phyloP scores from a whole-genome alignment of 2,113 vertebrate species.

The Pelecanus crispus region DNA sequence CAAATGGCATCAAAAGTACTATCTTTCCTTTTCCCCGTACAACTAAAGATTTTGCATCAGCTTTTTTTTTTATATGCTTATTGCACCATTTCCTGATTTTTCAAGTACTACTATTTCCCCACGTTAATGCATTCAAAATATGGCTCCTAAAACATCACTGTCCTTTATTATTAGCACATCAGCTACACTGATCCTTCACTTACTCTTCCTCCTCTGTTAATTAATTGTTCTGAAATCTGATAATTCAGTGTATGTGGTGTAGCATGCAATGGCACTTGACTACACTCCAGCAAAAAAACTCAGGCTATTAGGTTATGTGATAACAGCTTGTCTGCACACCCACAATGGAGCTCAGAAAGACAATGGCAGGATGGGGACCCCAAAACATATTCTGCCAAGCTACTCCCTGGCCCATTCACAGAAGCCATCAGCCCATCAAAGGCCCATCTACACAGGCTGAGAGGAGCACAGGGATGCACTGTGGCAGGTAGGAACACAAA shows the following conservation, averaged over 20 bases:
- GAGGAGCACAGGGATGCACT: not conserved
- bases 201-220: not conserved
- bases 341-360: not conserved
- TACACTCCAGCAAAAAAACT: not conserved
- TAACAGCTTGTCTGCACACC: not conserved
- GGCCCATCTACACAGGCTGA: not conserved
- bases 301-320: not conserved
- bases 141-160: not conserved
- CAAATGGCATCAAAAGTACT: not conserved
- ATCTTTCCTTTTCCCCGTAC: not conserved
- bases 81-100: not conserved
- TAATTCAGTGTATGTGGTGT: not conserved
- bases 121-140: not conserved
- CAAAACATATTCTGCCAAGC: not conserved
- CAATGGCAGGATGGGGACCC: not conserved
- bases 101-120: not conserved
- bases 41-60: not conserved
- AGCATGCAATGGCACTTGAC: not conserved
- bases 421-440: not conserved
- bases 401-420: not conserved
- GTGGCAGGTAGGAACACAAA: not conserved
- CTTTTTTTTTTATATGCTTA: not conserved
- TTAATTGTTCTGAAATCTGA: not conserved
- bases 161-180: not conserved
- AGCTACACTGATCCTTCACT: not conserved